phyloP scores from a whole-genome alignment of 1,140 invertebrate genomes.

The Lordiphosa collinella region DNA sequence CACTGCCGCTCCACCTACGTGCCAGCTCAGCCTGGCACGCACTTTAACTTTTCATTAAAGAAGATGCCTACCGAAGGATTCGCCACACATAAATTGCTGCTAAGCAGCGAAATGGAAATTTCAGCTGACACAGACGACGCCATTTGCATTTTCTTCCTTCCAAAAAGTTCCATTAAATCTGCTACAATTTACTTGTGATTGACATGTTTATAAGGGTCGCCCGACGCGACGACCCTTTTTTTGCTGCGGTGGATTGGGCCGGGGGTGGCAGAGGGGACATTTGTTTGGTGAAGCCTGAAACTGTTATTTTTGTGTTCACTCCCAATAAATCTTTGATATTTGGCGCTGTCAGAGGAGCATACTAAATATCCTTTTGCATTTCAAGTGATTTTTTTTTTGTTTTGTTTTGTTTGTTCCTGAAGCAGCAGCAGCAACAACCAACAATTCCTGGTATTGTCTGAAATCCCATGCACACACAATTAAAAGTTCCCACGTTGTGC shows the following conservation, averaged over 20 bases:
- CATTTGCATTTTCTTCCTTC: conserved; percentile 52
- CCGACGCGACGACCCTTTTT: not conserved
- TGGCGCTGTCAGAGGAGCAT: conserved; percentile 49
- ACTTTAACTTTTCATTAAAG: conserved; percentile 61
- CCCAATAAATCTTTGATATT: conserved; percentile 69
- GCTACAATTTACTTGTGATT: conserved; percentile 76
- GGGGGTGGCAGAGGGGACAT: conserved; percentile 8
- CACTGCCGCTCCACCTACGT: conserved; percentile 46
- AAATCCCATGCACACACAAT: conserved; percentile 54
- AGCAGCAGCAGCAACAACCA: conserved; percentile 9
- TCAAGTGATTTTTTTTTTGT: conserved; percentile 38
- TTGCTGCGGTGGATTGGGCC: not conserved
- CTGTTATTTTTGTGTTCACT: conserved; percentile 17
- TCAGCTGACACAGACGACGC: conserved; percentile 41
- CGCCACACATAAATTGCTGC: conserved; percentile 70
- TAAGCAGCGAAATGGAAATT: conserved; percentile 58
- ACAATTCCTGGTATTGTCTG: conserved; percentile 51
- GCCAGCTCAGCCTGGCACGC: conserved; percentile 49
- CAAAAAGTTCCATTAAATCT: conserved; percentile 58
- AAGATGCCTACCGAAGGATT: conserved; percentile 45
- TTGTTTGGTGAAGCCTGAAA: conserved; percentile 52
- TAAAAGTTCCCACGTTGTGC: conserved; percentile 70
- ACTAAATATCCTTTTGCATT: conserved; percentile 67
- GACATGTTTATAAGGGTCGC: conserved; percentile 75
- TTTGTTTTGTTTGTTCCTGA: conserved; percentile 7